Percentiles rank a stretch among this genome's conserved stretches.
Evolutionary conservation across 2,797 vertebrate genomes (phyloP).

Genomic region (Ataeniobius toweri): DNA sequence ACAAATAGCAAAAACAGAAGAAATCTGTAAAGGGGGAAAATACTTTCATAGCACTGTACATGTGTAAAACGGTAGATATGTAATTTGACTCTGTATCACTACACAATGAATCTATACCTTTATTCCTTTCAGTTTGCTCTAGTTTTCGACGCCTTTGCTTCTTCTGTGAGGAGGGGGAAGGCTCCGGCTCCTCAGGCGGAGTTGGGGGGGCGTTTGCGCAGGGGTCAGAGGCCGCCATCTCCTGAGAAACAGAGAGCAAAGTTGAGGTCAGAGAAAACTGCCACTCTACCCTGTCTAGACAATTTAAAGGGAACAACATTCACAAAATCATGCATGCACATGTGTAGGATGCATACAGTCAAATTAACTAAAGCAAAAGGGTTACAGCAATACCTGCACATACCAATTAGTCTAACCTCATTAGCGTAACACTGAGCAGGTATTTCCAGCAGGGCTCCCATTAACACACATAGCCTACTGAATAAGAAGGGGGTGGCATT

Average conservation of each 20-base stretch:
- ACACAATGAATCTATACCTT: constrained; percentile 58
- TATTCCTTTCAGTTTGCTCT: constrained; percentile 71
- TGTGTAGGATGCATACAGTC: constrained; percentile 16
- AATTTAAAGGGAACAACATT: constrained; percentile 52
- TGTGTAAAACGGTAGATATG: not conserved
- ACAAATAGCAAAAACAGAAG: not conserved
- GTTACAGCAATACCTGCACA: constrained; percentile 42
- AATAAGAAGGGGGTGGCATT: constrained; percentile 13
- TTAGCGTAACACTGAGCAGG: constrained; percentile 58
- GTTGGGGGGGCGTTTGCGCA: constrained; percentile 77
- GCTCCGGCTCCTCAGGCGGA: constrained; percentile 75
- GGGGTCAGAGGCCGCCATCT: constrained; percentile 76
- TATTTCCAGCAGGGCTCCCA: constrained; percentile 44
- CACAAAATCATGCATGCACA: constrained; percentile 38
- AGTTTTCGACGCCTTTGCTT: constrained; percentile 79
- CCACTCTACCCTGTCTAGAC: constrained; percentile 39
- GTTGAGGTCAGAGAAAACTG: constrained; percentile 62
- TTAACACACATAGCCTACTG: constrained; percentile 41
- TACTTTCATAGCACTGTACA: too few species aligned
- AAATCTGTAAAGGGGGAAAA: not conserved
- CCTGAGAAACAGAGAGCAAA: constrained; percentile 73
- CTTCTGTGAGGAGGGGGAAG: constrained; percentile 76
- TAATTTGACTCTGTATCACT: constrained; percentile 19
- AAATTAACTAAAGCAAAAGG: constrained; percentile 39
- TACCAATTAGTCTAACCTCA: constrained; percentile 53